Conservation (phyloP, 2,797 vertebrate genomes). For the Megalops cyprinoides region DNA sequence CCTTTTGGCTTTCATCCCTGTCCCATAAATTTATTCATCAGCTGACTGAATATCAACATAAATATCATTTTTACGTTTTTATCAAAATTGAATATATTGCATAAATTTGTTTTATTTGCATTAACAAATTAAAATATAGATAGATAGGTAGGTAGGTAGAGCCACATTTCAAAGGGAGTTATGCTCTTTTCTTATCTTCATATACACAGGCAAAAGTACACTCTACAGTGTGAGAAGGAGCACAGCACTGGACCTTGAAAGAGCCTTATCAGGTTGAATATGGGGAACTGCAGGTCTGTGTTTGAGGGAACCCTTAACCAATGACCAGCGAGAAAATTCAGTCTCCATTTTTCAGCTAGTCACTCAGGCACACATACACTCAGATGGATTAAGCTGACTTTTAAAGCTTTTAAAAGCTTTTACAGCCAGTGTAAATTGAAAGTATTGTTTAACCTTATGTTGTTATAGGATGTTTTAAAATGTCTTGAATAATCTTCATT, state of each 20-base stretch:
- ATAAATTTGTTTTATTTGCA: no score
- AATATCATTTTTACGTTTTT: no score
- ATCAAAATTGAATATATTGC: no score
- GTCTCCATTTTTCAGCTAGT: background rate
- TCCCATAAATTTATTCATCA: background rate
- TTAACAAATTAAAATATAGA: no score
- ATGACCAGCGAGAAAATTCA: no score
- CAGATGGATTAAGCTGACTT: no score
- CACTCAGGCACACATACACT: background rate
- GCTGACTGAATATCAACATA: no score
- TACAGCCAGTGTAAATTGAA: background rate
- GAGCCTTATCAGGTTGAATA: background rate
- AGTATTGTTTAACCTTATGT: background rate
- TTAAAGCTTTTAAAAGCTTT: no score
- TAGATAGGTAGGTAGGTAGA: no score
- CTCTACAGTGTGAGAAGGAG: background rate
- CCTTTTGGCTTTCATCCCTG: background rate
- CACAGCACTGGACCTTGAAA: background rate
- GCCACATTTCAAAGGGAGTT: no score
- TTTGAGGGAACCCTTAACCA: background rate
- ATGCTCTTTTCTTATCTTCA: background rate
- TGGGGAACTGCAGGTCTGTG: background rate
- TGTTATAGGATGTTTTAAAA: background rate
- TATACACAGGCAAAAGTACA: background rate
- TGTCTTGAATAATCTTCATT: background rate